Evolutionary conservation across 2,797 vertebrate genomes (phyloP), one percentile per base, ranked within the genome.

Genomic region (Onychomys leucogaster): DNA sequence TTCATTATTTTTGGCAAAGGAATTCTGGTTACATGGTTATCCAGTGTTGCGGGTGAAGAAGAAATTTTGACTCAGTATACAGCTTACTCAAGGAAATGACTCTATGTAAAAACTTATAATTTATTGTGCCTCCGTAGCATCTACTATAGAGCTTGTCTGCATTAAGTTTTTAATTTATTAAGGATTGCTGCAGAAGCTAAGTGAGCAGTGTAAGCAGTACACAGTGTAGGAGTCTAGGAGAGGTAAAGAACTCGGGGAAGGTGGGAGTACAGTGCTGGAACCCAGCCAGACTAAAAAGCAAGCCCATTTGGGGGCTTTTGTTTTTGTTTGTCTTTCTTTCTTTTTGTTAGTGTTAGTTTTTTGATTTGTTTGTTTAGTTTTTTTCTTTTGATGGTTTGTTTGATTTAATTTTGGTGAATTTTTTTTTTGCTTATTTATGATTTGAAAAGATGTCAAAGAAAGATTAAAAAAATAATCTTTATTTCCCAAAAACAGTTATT

Each of bases 371-470:
- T 94, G 32, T 88, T 77, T 78, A 27, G 77, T 80, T 43, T 69
- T 71, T n/a, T 34, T 6, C 52, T 78, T 90, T 73, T 41, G 21
- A 73, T 57, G 17, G 32, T 34, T 76, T 94, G 32, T 88, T 77
- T 94, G 32, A 84, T 77, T 43, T 89, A 6, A 34, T 86, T 69
- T 86, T 49, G 41, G 19, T 85, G 59, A 84, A 12, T 67, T 63
- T n/a, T 49, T n/a, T 49, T 11, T 34, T 46, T 5, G 32, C 9
- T 63, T 85, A 67, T 67, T 49, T 67, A 85, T 69, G 49, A 84
- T 89, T 97, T 96, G 65, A 94, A 94, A 85, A 73, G 21, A 91
- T 69, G 14, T 83, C 61, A 94, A n/a, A 91, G 43, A 95, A 94
- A 77, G 43, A 34, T 87, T 96, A 67, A 49, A 46, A 94, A 93